Evolutionary conservation across 2,113 vertebrate genomes (phyloP).

Genomic region (Henicopernis longicauda): DNA sequence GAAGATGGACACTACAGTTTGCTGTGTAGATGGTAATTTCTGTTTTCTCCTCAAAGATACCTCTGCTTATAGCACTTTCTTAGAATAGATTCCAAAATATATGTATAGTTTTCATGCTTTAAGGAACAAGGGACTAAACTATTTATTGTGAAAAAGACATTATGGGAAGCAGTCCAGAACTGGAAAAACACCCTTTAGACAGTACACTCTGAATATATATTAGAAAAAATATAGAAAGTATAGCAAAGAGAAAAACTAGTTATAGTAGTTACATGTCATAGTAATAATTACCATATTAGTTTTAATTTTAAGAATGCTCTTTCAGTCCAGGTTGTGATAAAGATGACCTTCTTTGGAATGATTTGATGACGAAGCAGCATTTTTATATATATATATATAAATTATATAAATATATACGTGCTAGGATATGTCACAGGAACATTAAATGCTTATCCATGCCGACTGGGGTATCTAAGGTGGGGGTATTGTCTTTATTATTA

Average conservation of each 20-base stretch:
- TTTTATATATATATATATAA: background rate
- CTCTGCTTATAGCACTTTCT: background rate
- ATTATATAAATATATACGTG: background rate
- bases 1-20: background rate
- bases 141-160: background rate
- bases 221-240: background rate
- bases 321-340: background rate
- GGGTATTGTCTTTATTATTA: constrained; percentile 33
- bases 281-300: background rate
- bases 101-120: background rate
- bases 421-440: background rate
- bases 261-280: background rate
- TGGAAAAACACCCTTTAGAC: background rate
- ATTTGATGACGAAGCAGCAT: background rate
- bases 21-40: background rate
- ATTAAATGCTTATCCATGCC: constrained; percentile 41
- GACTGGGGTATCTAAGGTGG: background rate
- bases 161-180: background rate
- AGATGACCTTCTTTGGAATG: background rate
- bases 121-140: background rate
- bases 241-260: background rate
- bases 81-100: background rate
- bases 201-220: background rate
- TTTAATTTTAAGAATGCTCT: background rate
- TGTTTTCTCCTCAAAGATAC: background rate